Base-by-base conservation (phyloP, 1,140 invertebrate genomes). In the Scaptomyza montana region DNA sequence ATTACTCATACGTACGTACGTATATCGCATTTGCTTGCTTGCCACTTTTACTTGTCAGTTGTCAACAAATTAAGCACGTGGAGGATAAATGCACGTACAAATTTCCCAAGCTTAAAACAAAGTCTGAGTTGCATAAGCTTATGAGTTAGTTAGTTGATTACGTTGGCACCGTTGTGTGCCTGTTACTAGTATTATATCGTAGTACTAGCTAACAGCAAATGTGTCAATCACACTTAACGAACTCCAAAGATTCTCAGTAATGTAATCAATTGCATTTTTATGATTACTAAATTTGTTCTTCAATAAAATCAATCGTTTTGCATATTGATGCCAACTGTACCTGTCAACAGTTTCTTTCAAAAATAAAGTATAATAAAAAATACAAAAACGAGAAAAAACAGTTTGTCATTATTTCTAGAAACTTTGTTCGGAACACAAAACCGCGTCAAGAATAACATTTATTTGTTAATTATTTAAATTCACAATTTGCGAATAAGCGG, bases 401-500 rank as follows among this genome's bases (percentile, higher is more conserved):
- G 25, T 47, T 47, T 16, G 43, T 55, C 30, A 74, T 74, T 70
- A 36, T 50, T 61, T 81, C 79, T 67, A 74, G 56, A 19, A 13
- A 45, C 75, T 16, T 16, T 16, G 16, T 16, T 16, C 16, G 16
- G 16, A 45, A 45, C 16, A 49, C 36, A 54, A 39, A 54, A 56
- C 12, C 10, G 36, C 19, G 50, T 28, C 49, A 53, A 53, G 49
- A 51, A 49, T 49, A 80, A 53, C 54, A 78, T 81, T 78, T 43
- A 74, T 82, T 82, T 81, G 79, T 55, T 81, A 81, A 81, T 81
- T 81, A 82, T 78, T 81, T 70, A 69, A 74, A 70, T 59, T 71
- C 74, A 81, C 79, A 78, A 70, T 76, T 80, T 76, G 74, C 74
- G 53, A 81, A 78, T 25, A 25, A 25, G 21, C 21, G 21, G 2